Percentiles rank a stretch among this genome's conserved stretches.
Evolutionary conservation across 2,888 invertebrate species (phyloP).

Genomic region (Idaea straminata): DNA sequence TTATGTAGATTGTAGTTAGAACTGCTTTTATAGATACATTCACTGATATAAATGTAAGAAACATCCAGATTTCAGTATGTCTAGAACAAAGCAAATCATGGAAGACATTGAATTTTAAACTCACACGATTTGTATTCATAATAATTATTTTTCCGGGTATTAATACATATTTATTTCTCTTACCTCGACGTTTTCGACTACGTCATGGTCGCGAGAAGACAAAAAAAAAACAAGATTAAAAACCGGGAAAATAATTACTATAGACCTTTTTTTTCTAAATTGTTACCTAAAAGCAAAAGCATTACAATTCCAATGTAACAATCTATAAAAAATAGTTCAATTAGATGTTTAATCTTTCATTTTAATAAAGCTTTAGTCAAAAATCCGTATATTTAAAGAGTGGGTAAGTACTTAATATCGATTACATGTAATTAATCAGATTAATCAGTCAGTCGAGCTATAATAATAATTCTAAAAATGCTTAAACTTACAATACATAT

Average conservation of each 20-base stretch:
- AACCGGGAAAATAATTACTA: no score
- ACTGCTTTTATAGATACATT: no score
- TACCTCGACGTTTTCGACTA: no score
- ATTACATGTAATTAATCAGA: constrained; percentile 14
- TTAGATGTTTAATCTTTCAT: constrained; percentile 30
- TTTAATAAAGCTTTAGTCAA: constrained; percentile 36
- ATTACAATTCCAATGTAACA: neutral
- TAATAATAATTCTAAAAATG: constrained; percentile 26
- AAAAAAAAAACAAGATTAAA: no score
- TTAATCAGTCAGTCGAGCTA: constrained; percentile 18
- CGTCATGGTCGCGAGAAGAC: no score
- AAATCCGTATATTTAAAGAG: constrained; percentile 17
- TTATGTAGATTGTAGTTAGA: neutral
- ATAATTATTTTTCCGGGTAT: no score
- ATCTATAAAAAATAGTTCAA: constrained; percentile 13
- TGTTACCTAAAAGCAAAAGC: neutral
- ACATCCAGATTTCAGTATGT: neutral
- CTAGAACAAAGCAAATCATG: neutral
- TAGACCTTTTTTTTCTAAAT: neutral
- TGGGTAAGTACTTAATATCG: constrained; percentile 8
- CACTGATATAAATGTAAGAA: neutral
- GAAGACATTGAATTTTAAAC: neutral
- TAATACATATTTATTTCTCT: no score
- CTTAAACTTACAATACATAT: constrained; percentile 17
- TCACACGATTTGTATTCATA: no score